These are phyloP conservation scores for Baryphthengus martii DNA, from an alignment of 2,113 vertebrate genomes.

Conservation along the genomic window DNA sequence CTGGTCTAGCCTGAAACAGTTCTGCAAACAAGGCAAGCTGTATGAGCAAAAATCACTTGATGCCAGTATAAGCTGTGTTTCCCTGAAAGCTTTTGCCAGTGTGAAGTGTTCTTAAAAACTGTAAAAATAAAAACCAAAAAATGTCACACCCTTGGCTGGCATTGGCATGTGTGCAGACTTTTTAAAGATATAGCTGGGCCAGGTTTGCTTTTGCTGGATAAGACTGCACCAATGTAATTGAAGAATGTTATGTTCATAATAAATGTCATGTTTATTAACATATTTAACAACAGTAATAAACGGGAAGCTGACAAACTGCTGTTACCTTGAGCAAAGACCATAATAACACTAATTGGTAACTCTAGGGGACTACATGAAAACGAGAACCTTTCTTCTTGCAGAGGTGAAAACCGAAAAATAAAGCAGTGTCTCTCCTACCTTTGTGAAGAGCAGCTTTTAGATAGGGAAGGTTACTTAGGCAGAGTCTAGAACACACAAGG, in stretches of 20 bases:
- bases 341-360: neutral
- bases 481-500: neutral
- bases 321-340: slow-evolving; percentile 35
- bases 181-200: slow-evolving; percentile 38
- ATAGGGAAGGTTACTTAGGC: neutral
- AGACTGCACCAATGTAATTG: slow-evolving; percentile 20
- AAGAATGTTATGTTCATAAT: slow-evolving; percentile 55
- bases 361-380: neutral
- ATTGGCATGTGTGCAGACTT: neutral
- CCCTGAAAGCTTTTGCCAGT: slow-evolving; percentile 34
- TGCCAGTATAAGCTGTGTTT: slow-evolving; percentile 53
- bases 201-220: slow-evolving; percentile 55
- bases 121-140: slow-evolving; percentile 29
- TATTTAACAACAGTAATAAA: slow-evolving; percentile 54
- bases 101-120: slow-evolving; percentile 51
- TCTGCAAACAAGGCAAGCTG: slow-evolving; percentile 45
- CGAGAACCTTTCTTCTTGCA: neutral
- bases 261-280: slow-evolving; percentile 48
- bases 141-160: slow-evolving; percentile 46
- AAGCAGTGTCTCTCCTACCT: neutral
- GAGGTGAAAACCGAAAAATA: neutral
- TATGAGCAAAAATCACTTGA: slow-evolving; percentile 31
- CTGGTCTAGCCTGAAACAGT: neutral
- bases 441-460: neutral
- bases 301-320: slow-evolving; percentile 26